These are phyloP conservation scores for Sinodicranocentrus sp. DNA, from an alignment of 2,888 invertebrate species.

Conservation along the genomic window DNA sequence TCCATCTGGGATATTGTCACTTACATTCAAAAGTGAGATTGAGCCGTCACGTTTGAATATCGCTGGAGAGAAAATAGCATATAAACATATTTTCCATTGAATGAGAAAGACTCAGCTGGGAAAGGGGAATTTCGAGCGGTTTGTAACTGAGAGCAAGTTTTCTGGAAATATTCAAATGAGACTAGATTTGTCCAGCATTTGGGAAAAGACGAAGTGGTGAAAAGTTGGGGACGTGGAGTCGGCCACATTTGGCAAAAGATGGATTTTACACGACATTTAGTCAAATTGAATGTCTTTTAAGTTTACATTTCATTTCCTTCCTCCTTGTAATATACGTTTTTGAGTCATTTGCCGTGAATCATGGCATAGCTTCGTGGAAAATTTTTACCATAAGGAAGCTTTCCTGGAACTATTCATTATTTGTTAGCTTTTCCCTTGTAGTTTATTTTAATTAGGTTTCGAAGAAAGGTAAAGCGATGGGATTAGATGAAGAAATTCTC, in stretches of 20 bases:
- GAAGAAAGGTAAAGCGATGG: too few species aligned
- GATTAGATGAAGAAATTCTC: too few species aligned
- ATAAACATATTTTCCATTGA: too few species aligned
- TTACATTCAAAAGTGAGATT: conserved; percentile 1
- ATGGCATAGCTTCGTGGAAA: too few species aligned
- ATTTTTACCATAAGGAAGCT: too few species aligned
- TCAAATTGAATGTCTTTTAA: conserved; percentile 20
- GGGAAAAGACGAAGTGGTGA: not conserved
- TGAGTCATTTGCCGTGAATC: not conserved
- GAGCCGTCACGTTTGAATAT: not conserved
- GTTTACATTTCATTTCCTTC: conserved; percentile 42
- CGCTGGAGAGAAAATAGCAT: not conserved
- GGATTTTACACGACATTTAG: conserved; percentile 27
- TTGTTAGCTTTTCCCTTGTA: too few species aligned
- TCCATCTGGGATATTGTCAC: conserved; percentile 1
- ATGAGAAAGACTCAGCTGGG: conserved; percentile 41
- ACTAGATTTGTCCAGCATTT: conserved; percentile 27
- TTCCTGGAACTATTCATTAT: too few species aligned
- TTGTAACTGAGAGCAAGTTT: conserved; percentile 9
- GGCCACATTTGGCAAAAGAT: conserved; percentile 9
- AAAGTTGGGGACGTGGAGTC: not conserved
- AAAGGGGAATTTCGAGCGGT: not conserved
- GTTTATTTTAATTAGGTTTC: too few species aligned
- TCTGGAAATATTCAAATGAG: conserved; percentile 35
- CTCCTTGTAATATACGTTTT: not conserved